Evolutionary conservation across 1,140 invertebrate species (phyloP), one percentile per base, ranked within the genome.

Genomic region (Cecropterus lyciades): DNA sequence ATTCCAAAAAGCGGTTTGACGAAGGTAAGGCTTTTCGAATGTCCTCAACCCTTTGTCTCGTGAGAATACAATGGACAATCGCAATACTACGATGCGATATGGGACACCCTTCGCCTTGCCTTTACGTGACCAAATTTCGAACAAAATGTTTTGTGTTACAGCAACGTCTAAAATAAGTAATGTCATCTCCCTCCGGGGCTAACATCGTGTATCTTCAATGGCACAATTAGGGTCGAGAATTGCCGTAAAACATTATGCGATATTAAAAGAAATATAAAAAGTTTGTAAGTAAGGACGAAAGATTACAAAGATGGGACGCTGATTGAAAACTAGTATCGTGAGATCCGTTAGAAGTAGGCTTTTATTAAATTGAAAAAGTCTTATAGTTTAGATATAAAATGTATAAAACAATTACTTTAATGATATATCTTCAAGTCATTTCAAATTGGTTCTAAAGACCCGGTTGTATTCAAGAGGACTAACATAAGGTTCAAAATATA

Each of bases 121-220:
- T 68, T 70, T 85, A 91, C 88, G 88, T 91, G 86, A 91, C 85
- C 82, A 88, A 91, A 91, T 87, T 91, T 88, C 80, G 73, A 81
- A 80, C 79, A 80, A 86, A 89, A 87, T 87, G 85, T 86, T 89
- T 87, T 87, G 86, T 80, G 75, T 70, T 72, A 75, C 75, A 73
- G 72, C 68, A 79, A 79, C 80, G 71, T 77, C 73, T 73, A 73
- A 84, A 86, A 90, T 88, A 87, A 85, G 81, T 84, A 80, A 86
- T 85, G 82, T 87, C 84, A 87, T 85, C 79, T 79, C 77, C 79
- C 73, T 67, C 40, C 24, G 79, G 77, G 33, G 75, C 27, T 45
- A 42, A 57, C n/a, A n/a, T n/a, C 63, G 62, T 64, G 62, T 72
- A 46, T 67, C 53, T 72, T 64, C 60, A 30, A 67, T 57, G 45